Conservation (phyloP, 2,113 vertebrate genomes). For the Hydropotes inermis region DNA sequence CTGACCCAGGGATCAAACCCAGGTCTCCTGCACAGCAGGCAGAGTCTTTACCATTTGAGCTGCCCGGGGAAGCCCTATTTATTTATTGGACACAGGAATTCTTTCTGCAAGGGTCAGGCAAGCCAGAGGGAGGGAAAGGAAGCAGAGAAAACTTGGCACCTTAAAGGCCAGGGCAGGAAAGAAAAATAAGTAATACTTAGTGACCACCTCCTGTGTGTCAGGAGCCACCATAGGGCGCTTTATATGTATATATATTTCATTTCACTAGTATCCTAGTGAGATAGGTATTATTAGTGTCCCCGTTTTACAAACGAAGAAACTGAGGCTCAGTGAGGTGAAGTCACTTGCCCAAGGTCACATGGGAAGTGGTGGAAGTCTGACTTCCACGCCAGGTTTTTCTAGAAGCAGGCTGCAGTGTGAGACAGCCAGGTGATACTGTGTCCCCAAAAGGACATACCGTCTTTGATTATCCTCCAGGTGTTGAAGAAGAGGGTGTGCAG, state of each 20-base stretch:
- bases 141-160: not conserved
- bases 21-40: not conserved
- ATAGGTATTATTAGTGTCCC: not conserved
- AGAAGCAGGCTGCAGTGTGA: not conserved
- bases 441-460: slow-evolving; percentile 76
- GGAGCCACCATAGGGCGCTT: not conserved
- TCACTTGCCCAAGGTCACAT: not conserved
- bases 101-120: not conserved
- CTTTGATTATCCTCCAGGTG: slow-evolving; percentile 87
- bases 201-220: not conserved
- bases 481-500: slow-evolving; percentile 86
- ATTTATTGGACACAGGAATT: not conserved
- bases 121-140: not conserved
- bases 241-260: not conserved
- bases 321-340: not conserved
- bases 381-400: not conserved
- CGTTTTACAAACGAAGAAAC: not conserved
- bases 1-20: not conserved
- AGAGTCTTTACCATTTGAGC: not conserved
- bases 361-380: not conserved
- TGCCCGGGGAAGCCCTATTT: not conserved
- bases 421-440: not conserved
- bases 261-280: not conserved
- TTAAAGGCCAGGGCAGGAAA: not conserved
- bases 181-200: not conserved